phyloP scores from a whole-genome alignment of 2,797 vertebrate genomes.

The Poeciliopsis turneri region DNA sequence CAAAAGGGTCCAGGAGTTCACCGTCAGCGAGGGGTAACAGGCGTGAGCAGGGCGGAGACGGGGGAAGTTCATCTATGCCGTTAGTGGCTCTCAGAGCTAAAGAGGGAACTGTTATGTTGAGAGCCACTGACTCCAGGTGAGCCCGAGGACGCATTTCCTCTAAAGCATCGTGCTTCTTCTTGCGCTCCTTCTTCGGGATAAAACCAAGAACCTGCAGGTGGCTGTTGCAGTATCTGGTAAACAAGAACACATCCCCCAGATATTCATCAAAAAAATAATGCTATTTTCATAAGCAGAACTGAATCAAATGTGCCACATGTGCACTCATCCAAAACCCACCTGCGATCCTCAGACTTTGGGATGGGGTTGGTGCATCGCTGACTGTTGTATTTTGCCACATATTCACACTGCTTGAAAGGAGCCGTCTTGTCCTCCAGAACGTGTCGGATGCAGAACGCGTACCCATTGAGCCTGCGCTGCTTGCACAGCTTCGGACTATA shows the following conservation, averaged over 20 bases:
- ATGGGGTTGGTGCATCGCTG: conserved; percentile 99
- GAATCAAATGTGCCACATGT: conserved; percentile 2
- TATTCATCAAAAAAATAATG: not conserved
- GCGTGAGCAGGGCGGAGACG: conserved; percentile 91
- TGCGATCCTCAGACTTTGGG: conserved; percentile 98
- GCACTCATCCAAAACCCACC: conserved; percentile 76
- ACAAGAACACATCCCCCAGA: conserved; percentile 28
- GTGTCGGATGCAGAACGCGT: conserved; percentile 99
- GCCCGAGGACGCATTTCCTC: conserved; percentile 92
- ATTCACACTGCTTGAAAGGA: conserved; percentile 99
- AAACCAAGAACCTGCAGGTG: conserved; percentile 99
- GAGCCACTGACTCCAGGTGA: conserved; percentile 95
- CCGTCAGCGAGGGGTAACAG: conserved; percentile 89
- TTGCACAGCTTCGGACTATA: conserved; percentile 99
- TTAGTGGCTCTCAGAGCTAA: conserved; percentile 94
- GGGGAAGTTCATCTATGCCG: conserved; percentile 92
- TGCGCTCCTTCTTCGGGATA: conserved; percentile 99
- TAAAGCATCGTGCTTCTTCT: conserved; percentile 97
- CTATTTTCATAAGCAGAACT: not conserved
- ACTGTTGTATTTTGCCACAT: conserved; percentile 99
- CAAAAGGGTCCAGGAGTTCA: conserved; percentile 95
- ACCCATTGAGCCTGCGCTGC: conserved; percentile 99
- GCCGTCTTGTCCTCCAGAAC: conserved; percentile 99
- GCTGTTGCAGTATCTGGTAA: conserved; percentile 97
- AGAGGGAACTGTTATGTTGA: conserved; percentile 95